These are phyloP conservation scores for Acrocephalus scirpaceus DNA, from an alignment of 2,797 vertebrate genomes.

Conservation along the genomic window DNA sequence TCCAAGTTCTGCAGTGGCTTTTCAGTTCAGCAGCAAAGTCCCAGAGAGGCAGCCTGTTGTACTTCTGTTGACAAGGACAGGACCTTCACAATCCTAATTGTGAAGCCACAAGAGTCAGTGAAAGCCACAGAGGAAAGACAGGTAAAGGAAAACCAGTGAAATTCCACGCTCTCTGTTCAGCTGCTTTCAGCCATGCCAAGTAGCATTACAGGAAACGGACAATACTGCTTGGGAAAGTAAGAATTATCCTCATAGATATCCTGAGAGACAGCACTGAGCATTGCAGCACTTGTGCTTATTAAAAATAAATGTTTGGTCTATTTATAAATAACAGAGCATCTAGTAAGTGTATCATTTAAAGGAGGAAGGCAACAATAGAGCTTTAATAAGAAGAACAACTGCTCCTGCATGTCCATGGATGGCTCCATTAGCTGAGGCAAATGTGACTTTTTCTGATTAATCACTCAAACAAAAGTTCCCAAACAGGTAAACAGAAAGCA, in stretches of 20 bases:
- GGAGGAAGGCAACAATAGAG: neutral
- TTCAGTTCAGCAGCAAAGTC: neutral
- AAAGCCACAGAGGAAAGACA: neutral
- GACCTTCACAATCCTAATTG: neutral
- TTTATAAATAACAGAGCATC: slow-evolving; percentile 7
- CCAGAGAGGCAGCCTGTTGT: neutral
- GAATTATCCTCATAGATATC: neutral
- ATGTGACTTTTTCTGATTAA: neutral
- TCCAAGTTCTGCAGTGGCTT: neutral
- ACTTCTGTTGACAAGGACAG: neutral
- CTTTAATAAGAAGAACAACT: neutral
- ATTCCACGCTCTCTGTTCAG: neutral
- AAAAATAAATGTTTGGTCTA: slow-evolving; percentile 30
- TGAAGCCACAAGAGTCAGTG: neutral
- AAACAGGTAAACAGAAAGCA: neutral
- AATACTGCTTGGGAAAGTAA: neutral
- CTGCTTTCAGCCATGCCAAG: neutral
- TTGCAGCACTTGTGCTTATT: neutral
- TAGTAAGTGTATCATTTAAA: neutral
- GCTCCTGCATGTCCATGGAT: neutral
- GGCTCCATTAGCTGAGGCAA: neutral
- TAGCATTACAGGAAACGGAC: neutral
- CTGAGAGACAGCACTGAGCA: neutral
- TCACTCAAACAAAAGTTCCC: neutral
- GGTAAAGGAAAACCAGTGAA: neutral